Base-by-base conservation (phyloP, 1,140 invertebrate genomes). In the Trichomalopsis sarcophagae region DNA sequence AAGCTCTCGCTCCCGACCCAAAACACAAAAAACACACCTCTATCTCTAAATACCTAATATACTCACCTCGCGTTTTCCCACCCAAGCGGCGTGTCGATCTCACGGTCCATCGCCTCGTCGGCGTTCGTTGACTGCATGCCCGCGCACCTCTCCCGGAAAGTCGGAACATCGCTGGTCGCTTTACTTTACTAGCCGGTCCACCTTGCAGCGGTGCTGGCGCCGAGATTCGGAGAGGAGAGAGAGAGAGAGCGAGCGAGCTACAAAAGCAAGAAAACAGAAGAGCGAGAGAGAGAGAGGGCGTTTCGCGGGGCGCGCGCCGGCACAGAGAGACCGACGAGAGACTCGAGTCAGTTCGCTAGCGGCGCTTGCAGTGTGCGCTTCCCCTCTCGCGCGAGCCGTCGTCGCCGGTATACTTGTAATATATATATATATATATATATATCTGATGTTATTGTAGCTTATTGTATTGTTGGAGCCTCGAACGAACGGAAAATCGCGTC, bases 271-370 rank as follows among this genome's bases (percentile, higher is more conserved):
- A 21, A 7, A 0, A 62, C 6, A 62, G 21, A 36, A 36, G 33
- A 36, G 33, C 33, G 33, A 36, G 40, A 55, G 40, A 17, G 2
- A 50, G 40, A 47, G 44, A 50, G n/a, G 23, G 73, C 10, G 27
- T 9, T 27, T 23, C 17, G 27, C 50, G 69, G 13, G 73, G 30
- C 50, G 47, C 47, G 81, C 73, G 69, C 44, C 13, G 7, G n/a
- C 21, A 17, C 21, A 17, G 17, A 11, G 71, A 44, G 71, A 14
- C 66, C 40, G 55, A 40, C 62, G 66, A 73, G 74, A 23, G 68
- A 47, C 68, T 62, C 69, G 27, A 47, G 69, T 90, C 88, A 92
- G 92, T 92, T 91, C 69, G 91, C 89, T 92, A 87, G 91, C 91
- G 91, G 90, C 91, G 89, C 88, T 91, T 89, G 85, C 81, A 88